Conservation (phyloP, 1,140 invertebrate species). For the Drosophila orena region DNA sequence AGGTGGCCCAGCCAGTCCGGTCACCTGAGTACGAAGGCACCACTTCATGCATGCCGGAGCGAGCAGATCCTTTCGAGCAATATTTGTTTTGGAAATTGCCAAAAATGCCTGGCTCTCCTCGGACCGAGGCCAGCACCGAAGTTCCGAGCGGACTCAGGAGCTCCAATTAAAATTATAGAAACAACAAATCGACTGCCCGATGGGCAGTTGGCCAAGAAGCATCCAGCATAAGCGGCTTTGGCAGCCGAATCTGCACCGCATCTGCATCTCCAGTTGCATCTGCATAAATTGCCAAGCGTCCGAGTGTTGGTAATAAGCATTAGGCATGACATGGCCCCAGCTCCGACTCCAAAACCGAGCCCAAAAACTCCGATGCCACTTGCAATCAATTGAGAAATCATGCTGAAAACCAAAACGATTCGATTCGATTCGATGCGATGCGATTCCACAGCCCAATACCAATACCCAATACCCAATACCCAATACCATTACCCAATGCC, state of each 20-base stretch:
- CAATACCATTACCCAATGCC: too few species aligned
- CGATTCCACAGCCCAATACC: neutral
- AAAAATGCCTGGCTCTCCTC: constrained; percentile 48
- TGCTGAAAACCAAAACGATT: constrained; percentile 52
- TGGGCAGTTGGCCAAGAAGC: constrained; percentile 38
- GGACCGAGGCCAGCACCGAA: neutral
- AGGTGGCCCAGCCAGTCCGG: constrained; percentile 31
- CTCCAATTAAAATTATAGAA: constrained; percentile 82
- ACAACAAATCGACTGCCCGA: constrained; percentile 64
- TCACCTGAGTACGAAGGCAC: constrained; percentile 16
- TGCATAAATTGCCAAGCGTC: constrained; percentile 69
- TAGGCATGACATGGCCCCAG: constrained; percentile 39
- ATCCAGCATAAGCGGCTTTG: constrained; percentile 49
- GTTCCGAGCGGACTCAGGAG: constrained; percentile 8
- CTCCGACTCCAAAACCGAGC: neutral
- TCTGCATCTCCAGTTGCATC: constrained; percentile 19
- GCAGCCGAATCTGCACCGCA: constrained; percentile 25
- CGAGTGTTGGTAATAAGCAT: constrained; percentile 75
- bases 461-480: constrained; percentile 21
- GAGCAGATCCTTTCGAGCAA: constrained; percentile 61
- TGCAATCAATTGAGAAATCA: constrained; percentile 72
- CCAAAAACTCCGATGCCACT: constrained; percentile 17
- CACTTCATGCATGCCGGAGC: constrained; percentile 28
- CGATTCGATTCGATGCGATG: neutral
- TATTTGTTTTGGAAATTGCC: constrained; percentile 81